Evolutionary conservation across 2,888 invertebrate species (phyloP).

Genomic region (Buathra laborator): DNA sequence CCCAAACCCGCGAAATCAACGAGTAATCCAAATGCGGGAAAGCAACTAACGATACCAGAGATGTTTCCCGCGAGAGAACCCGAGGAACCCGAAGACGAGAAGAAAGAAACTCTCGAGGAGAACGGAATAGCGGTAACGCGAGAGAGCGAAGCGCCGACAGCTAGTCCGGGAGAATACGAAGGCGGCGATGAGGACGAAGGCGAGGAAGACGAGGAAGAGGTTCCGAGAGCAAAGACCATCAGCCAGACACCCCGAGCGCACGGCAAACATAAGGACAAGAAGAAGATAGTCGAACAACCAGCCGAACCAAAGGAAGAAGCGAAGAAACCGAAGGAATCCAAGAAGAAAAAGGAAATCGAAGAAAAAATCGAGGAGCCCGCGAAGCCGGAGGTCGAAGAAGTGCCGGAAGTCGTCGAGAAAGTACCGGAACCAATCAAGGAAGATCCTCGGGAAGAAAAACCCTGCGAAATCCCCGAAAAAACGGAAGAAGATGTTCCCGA

Average conservation of each 20-base stretch:
- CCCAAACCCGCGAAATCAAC: constrained; percentile 39
- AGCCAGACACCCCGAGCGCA: constrained; percentile 65
- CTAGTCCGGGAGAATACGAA: constrained; percentile 83
- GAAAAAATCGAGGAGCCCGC: constrained; percentile 82
- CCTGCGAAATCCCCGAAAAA: constrained; percentile 79
- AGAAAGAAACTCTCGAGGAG: constrained; percentile 73
- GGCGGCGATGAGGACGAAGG: constrained; percentile 84
- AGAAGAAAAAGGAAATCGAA: constrained; percentile 77
- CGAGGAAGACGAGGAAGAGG: constrained; percentile 81
- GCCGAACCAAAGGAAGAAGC: constrained; percentile 74
- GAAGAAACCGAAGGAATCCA: constrained; percentile 75
- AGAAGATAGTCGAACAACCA: constrained; percentile 67
- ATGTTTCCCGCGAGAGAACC: constrained; percentile 69
- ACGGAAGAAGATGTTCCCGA: constrained; percentile 64
- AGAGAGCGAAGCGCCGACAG: constrained; percentile 79
- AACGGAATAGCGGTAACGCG: constrained; percentile 69
- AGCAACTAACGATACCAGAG: constrained; percentile 79
- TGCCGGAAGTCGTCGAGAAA: constrained; percentile 55
- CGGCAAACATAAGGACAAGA: constrained; percentile 66
- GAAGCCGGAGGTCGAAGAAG: constrained; percentile 80
- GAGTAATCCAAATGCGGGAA: constrained; percentile 61
- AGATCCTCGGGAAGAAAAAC: constrained; percentile 86
- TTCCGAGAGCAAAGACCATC: constrained; percentile 75
- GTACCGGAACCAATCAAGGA: constrained; percentile 66
- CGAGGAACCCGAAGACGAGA: constrained; percentile 61